Evolutionary conservation across 2,797 vertebrate genomes (phyloP), one percentile per base, ranked within the genome.

Genomic region (Ceyx erithaca): DNA sequence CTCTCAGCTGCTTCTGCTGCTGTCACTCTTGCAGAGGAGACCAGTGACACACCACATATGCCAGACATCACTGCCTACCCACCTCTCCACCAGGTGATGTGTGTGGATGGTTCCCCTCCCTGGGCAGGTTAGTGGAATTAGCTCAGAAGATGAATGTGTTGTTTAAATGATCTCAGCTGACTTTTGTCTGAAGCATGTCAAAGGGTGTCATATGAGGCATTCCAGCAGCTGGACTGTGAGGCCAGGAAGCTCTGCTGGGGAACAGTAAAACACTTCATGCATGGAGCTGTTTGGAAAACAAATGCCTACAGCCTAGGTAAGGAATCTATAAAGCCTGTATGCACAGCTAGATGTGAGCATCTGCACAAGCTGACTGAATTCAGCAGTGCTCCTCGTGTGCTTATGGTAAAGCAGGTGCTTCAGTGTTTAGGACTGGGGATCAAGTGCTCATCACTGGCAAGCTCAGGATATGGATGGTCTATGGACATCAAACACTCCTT

Each of bases 1-100:
- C 23, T 83, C 54, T 71, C 82, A 61, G 26, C 46, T 76, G 3
- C 46, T 75, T 89, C 54, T 52, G 30, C 37, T 28, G 13, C 4
- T n/a, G 14, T 41, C 58, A 75, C 30, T 55, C 41, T 37, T 90
- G 54, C 64, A 88, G 68, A 26, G 40, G 48, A 85, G 61, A 28
- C 14, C 52, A 91, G 31, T 33, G 87, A 48, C 12, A 16, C 35
- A 41, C 31, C 51, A 23, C 23, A 1, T 16, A 5, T 9, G 1
- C 1, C 1, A 30, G 14, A 12, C 1, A 52, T 33, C 14, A 20
- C 3, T 30, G 5, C 30, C 19, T 83, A 61, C 30, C 20, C 33
- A 35, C 7, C n/a, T 9, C 21, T 62, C 54, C 26, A 37, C 30
- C 14, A 26, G 9, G 4, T 14, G 20, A 35, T 8, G 13, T 0